A percentile compares a stretch with the other conserved stretches of the same genome.
phyloP scores from a whole-genome alignment of 2,888 invertebrate genomes.

The Hydraecia micacea region DNA sequence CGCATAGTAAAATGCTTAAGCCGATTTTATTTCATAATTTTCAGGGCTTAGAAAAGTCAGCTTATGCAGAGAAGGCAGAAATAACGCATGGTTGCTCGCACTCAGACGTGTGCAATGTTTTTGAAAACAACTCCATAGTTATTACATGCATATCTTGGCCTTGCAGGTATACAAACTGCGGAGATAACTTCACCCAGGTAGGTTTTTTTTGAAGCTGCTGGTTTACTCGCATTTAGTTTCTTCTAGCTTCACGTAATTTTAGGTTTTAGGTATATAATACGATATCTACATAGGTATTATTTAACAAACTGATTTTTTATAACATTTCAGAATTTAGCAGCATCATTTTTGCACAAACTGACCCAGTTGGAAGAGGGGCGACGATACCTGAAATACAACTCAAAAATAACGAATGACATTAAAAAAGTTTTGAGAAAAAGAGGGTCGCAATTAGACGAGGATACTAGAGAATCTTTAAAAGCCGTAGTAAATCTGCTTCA shows the following conservation, averaged over 20 bases:
- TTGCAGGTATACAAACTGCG: constrained; percentile 74
- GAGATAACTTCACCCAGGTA: constrained; percentile 77
- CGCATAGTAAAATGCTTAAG: background rate
- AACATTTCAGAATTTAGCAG: constrained; percentile 78
- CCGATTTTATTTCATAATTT: constrained; percentile 8
- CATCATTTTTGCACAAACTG: constrained; percentile 77
- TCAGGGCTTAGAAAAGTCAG: constrained; percentile 78
- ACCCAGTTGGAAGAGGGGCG: constrained; percentile 83
- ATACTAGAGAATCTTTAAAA: constrained; percentile 76
- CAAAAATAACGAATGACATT: constrained; percentile 82
- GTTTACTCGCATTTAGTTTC: background rate
- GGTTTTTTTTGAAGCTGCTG: background rate
- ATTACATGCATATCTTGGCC: constrained; percentile 80
- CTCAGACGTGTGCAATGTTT: constrained; percentile 84
- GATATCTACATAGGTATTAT: background rate
- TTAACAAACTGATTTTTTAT: background rate
- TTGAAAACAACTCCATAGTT: constrained; percentile 81
- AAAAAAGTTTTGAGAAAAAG: constrained; percentile 80
- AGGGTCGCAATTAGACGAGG: constrained; percentile 71
- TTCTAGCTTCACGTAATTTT: background rate
- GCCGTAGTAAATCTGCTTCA: constrained; percentile 75
- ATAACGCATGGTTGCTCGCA: constrained; percentile 81
- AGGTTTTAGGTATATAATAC: background rate
- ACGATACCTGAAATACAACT: constrained; percentile 82
- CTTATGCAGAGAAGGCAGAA: constrained; percentile 78